Conservation (phyloP, 2,888 invertebrate genomes). For the Drosophila prolongata region DNA sequence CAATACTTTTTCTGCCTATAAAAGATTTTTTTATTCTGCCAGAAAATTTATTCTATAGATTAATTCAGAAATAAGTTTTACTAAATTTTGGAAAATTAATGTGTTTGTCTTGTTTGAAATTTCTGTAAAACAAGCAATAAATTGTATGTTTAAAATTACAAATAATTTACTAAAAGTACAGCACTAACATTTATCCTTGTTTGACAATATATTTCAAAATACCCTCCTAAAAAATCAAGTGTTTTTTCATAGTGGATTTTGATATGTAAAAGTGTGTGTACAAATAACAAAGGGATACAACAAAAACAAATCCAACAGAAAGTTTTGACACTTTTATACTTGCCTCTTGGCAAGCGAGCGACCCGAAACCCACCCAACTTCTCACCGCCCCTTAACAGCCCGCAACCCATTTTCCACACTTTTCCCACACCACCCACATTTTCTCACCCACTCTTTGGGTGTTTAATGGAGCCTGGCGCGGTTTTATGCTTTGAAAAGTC, state of each 20-base stretch:
- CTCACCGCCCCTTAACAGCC: conserved; percentile 12
- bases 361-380: conserved; percentile 62
- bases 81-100: too few species aligned
- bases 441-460: conserved; percentile 42
- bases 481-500: conserved; percentile 53
- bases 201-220: too few species aligned
- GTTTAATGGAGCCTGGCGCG: conserved; percentile 71
- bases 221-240: too few species aligned
- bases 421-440: conserved; percentile 19
- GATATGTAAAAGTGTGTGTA: conserved; percentile 28
- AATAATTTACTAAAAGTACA: too few species aligned
- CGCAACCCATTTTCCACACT: conserved; percentile 35
- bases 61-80: too few species aligned
- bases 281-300: conserved; percentile 74
- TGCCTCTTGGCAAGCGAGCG: conserved; percentile 64
- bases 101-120: too few species aligned
- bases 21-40: too few species aligned
- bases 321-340: conserved; percentile 79
- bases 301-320: conserved; percentile 64
- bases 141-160: too few species aligned
- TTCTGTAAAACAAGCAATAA: too few species aligned
- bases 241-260: conserved; percentile 4
- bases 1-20: too few species aligned
- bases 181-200: too few species aligned
- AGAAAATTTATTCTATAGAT: too few species aligned